phyloP scores from a whole-genome alignment of 2,797 vertebrate genomes.

The Taeniopygia guttata region DNA sequence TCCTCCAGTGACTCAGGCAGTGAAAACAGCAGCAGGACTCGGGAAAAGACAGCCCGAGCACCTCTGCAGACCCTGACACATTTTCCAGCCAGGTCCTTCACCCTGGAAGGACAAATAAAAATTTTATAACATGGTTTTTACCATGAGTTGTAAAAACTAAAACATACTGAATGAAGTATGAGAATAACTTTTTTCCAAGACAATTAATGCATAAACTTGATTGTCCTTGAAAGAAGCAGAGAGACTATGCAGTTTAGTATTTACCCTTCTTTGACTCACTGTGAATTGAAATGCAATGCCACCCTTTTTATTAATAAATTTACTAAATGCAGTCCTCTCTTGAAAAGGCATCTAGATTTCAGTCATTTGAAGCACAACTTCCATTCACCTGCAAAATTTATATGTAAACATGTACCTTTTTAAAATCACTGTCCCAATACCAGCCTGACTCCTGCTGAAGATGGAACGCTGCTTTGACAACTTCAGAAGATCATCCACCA shows the following conservation, averaged over 20 bases:
- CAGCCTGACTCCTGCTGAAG: slow-evolving; percentile 77
- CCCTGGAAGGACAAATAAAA: slow-evolving; percentile 72
- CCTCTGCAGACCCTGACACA: slow-evolving; percentile 80
- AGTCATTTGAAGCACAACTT: not conserved
- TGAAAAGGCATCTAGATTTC: not conserved
- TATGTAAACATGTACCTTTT: slow-evolving; percentile 80
- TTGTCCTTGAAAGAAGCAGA: not conserved
- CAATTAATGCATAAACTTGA: not conserved
- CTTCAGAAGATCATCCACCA: slow-evolving; percentile 83
- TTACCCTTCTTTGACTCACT: not conserved
- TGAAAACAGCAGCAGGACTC: slow-evolving; percentile 89
- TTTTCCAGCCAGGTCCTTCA: slow-evolving; percentile 82
- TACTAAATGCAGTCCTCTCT: not conserved
- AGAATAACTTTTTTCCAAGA: not conserved
- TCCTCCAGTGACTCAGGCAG: slow-evolving; percentile 87
- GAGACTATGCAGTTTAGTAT: not conserved
- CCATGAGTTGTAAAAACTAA: not conserved
- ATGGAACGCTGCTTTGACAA: slow-evolving; percentile 87
- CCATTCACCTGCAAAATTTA: not conserved
- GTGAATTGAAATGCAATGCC: not conserved
- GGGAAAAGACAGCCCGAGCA: slow-evolving; percentile 87
- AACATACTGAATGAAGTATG: not conserved
- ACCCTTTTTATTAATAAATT: not conserved
- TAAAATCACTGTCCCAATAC: slow-evolving; percentile 82
- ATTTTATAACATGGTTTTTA: accelerated